Percentiles rank a stretch among this genome's conserved stretches.
phyloP scores from a whole-genome alignment of 2,113 vertebrate genomes.

The Nannospalax galili region DNA sequence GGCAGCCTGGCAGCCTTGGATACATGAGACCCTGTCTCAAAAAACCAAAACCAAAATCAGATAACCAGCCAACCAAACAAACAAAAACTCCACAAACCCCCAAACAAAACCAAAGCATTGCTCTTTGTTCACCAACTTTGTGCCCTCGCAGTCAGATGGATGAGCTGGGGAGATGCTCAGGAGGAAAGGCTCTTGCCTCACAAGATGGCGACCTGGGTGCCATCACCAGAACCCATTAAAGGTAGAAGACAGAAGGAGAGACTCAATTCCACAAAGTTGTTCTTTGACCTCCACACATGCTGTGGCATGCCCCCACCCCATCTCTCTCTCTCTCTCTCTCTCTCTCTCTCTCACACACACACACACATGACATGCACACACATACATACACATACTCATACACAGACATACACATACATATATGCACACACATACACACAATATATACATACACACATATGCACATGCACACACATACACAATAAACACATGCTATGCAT shows the following conservation, averaged over 20 bases:
- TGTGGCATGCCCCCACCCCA: neutral
- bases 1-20: neutral
- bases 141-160: neutral
- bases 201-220: no score
- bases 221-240: no score
- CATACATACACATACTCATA: neutral
- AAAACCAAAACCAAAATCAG: no score
- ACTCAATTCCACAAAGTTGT: neutral
- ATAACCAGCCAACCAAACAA: neutral
- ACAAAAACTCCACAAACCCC: neutral
- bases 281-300: neutral
- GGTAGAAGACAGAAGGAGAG: neutral
- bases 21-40: no score
- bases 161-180: neutral
- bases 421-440: no score
- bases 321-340: no score
- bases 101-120: neutral
- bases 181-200: neutral
- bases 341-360: neutral
- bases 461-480: no score
- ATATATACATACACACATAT: no score
- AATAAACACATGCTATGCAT: no score
- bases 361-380: neutral
- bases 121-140: neutral
- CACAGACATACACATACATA: no score